phyloP scores from a whole-genome alignment of 2,797 vertebrate genomes.

The Pantherophis alleghaniensis region DNA sequence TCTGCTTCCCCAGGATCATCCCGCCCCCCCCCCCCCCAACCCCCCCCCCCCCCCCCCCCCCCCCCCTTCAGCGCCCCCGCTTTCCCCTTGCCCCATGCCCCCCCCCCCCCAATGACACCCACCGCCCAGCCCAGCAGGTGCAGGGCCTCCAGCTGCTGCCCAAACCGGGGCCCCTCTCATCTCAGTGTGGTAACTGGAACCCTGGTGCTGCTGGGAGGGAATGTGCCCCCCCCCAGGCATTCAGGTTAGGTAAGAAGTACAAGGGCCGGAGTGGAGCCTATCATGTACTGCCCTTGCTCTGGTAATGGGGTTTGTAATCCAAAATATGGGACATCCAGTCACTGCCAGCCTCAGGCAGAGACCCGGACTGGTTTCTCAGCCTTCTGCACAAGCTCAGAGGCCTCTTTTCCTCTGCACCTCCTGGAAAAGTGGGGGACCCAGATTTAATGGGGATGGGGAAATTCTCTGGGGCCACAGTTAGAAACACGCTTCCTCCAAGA shows the following conservation, averaged over 20 bases:
- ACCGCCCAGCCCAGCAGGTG: not conserved
- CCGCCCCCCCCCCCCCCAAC: too few relatives aligned
- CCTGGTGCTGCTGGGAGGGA: not conserved
- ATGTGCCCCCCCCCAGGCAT: too few relatives aligned
- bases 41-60: too few relatives aligned
- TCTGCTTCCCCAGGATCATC: not conserved
- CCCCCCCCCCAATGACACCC: too few relatives aligned
- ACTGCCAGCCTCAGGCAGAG: not conserved
- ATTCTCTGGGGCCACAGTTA: not conserved
- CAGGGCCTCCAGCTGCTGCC: not conserved
- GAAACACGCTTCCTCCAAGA: not conserved
- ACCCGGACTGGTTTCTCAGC: not conserved
- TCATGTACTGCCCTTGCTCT: not conserved
- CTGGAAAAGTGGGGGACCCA: accelerated
- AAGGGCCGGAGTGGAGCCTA: not conserved
- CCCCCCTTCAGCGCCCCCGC: too few relatives aligned
- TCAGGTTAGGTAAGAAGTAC: too few relatives aligned
- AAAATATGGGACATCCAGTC: not conserved
- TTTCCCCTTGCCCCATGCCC: too few relatives aligned
- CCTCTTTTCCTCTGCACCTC: not conserved
- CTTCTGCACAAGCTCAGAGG: not conserved
- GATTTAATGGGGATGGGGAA: too few relatives aligned
- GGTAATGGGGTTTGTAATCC: not conserved
- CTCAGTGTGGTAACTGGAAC: not conserved
- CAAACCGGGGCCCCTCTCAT: too few relatives aligned